phyloP scores from a whole-genome alignment of 1,140 invertebrate genomes.

The Drosophila eugracilis region DNA sequence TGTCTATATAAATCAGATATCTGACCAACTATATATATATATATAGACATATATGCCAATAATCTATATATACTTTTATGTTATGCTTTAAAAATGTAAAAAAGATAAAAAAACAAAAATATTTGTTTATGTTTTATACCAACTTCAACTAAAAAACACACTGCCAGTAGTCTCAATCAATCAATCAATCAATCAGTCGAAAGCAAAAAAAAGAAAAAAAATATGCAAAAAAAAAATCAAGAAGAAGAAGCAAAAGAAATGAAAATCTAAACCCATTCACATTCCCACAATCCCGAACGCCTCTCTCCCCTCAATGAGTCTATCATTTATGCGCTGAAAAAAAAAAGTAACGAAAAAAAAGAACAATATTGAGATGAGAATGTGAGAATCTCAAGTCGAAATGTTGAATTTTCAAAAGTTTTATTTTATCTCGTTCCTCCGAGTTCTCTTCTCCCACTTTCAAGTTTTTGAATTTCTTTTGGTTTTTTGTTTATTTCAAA shows the following conservation, averaged over 20 bases:
- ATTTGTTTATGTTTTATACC: slow-evolving; percentile 45
- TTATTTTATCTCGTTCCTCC: slow-evolving; percentile 52
- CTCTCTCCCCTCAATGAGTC: slow-evolving; percentile 84
- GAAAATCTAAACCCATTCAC: slow-evolving; percentile 71
- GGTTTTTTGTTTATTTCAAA: slow-evolving; percentile 10
- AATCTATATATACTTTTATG: no score
- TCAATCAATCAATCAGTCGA: slow-evolving; percentile 55
- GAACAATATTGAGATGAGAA: slow-evolving; percentile 52
- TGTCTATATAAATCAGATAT: slow-evolving; percentile 49
- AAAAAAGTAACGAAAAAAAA: slow-evolving; percentile 52
- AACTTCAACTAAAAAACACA: slow-evolving; percentile 76
- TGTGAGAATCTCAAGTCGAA: slow-evolving; percentile 42
- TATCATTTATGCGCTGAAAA: slow-evolving; percentile 84
- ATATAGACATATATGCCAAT: slow-evolving; percentile 34
- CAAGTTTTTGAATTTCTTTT: slow-evolving; percentile 27
- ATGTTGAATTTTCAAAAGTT: slow-evolving; percentile 57
- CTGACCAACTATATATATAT: slow-evolving; percentile 48
- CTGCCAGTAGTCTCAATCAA: slow-evolving; percentile 73
- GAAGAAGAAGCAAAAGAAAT: slow-evolving; percentile 54
- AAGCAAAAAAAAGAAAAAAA: no score
- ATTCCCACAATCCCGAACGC: slow-evolving; percentile 82
- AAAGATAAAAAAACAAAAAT: slow-evolving; percentile 17
- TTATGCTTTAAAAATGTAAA: slow-evolving; percentile 45
- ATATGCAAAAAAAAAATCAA: slow-evolving; percentile 29
- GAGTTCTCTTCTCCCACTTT: slow-evolving; percentile 45